phyloP scores from a whole-genome alignment of 64 coral and sea anemone genomes.

The Acropora yongei region DNA sequence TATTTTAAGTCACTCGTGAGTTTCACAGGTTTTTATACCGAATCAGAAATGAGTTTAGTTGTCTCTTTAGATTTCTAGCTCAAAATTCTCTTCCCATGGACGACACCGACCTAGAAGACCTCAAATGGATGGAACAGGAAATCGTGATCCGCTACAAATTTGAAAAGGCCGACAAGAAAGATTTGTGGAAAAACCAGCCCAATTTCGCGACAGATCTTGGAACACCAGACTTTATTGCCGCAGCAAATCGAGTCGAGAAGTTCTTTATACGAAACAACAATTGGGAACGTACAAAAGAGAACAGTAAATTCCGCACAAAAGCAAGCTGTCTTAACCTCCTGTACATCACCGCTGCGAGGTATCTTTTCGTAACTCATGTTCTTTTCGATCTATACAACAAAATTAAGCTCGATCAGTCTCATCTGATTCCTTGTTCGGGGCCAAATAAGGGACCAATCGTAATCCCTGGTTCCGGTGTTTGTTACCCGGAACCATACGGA shows the following conservation, averaged over 20 bases:
- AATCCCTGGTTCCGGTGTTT: slow-evolving; percentile 31
- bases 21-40: no score
- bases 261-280: slow-evolving; percentile 53
- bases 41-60: not conserved
- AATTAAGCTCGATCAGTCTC: no score
- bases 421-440: no score
- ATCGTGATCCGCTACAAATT: slow-evolving; percentile 43
- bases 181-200: not conserved
- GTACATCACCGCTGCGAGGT: not conserved
- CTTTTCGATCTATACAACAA: not conserved
- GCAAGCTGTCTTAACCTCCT: not conserved
- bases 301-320: not conserved
- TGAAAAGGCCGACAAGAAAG: not conserved
- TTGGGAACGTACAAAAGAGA: slow-evolving; percentile 27
- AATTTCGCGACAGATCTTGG: slow-evolving; percentile 24
- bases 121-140: slow-evolving; percentile 22
- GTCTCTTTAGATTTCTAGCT: not conserved
- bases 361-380: not conserved
- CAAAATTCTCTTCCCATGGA: not conserved
- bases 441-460: not conserved
- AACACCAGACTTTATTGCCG: not conserved
- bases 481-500: slow-evolving; percentile 73
- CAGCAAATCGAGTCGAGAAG: slow-evolving; percentile 19
- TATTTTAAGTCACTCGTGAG: no score
- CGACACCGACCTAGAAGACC: not conserved